phyloP scores from a whole-genome alignment of 1,140 invertebrate genomes.

The Anoplolepis gracilipes region DNA sequence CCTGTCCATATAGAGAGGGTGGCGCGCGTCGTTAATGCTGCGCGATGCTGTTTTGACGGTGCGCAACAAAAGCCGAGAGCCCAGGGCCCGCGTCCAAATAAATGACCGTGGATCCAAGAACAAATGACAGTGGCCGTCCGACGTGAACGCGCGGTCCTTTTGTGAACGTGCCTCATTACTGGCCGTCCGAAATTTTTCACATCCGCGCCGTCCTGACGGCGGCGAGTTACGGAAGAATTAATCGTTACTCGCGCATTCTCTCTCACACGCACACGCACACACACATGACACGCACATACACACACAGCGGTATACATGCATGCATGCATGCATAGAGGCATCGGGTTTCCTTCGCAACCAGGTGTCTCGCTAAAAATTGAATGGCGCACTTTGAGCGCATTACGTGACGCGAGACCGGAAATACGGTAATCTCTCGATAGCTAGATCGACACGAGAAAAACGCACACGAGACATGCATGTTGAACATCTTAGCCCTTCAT shows the following conservation, averaged over 20 bases:
- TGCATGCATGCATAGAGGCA: neutral
- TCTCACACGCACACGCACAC: slow-evolving; percentile 34
- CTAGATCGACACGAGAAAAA: neutral
- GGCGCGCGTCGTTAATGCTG: slow-evolving; percentile 78
- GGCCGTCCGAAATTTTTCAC: slow-evolving; percentile 82
- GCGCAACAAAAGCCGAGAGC: slow-evolving; percentile 78
- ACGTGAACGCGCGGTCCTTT: slow-evolving; percentile 77
- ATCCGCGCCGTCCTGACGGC: slow-evolving; percentile 70
- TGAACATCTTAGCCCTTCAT: slow-evolving; percentile 31
- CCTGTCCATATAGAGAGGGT: slow-evolving; percentile 54
- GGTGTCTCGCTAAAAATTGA: slow-evolving; percentile 42
- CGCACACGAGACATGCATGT: neutral
- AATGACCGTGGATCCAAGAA: slow-evolving; percentile 83
- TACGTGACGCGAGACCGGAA: slow-evolving; percentile 12
- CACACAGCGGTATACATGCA: neutral
- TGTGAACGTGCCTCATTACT: slow-evolving; percentile 82
- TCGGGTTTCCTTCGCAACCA: slow-evolving; percentile 25
- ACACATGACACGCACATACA: neutral
- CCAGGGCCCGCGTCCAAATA: slow-evolving; percentile 76
- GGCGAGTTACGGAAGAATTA: slow-evolving; percentile 70
- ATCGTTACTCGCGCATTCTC: slow-evolving; percentile 66
- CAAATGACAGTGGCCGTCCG: slow-evolving; percentile 83
- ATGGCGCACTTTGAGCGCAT: neutral
- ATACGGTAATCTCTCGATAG: slow-evolving; percentile 31
- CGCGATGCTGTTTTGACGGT: slow-evolving; percentile 84